phyloP scores from a whole-genome alignment of 2,888 invertebrate genomes.

The Chironomus riparius region DNA sequence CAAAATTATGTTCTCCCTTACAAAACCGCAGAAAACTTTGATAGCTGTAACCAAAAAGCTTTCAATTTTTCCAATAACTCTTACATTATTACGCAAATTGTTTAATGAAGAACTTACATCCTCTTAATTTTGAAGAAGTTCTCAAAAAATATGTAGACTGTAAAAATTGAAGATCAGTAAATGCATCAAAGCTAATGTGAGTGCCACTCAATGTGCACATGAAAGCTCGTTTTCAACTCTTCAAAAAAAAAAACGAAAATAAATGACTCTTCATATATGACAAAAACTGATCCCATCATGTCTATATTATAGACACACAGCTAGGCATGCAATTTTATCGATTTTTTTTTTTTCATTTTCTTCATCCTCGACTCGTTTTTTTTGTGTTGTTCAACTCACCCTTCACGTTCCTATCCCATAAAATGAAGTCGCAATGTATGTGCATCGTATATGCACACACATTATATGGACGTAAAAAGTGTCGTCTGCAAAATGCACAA shows the following conservation, averaged over 20 bases:
- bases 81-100: too few relatives aligned
- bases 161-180: not conserved
- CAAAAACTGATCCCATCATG: not conserved
- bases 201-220: not conserved
- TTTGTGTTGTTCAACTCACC: not conserved
- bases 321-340: conserved; percentile 1
- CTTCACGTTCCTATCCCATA: too few relatives aligned
- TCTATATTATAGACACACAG: not conserved
- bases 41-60: too few relatives aligned
- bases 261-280: not conserved
- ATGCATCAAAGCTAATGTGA: not conserved
- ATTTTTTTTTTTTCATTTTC: not conserved
- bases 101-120: too few relatives aligned
- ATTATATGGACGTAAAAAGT: not conserved
- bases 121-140: too few relatives aligned
- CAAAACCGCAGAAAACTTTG: too few relatives aligned
- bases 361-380: not conserved
- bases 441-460: not conserved
- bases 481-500: not conserved
- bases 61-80: too few relatives aligned
- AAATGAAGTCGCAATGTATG: too few relatives aligned
- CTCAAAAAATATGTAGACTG: too few relatives aligned
- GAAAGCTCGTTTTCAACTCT: not conserved
- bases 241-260: not conserved
- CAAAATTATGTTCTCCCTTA: too few relatives aligned